Base-by-base conservation (phyloP, 1,140 invertebrate species). In the Aphelinus certus region DNA sequence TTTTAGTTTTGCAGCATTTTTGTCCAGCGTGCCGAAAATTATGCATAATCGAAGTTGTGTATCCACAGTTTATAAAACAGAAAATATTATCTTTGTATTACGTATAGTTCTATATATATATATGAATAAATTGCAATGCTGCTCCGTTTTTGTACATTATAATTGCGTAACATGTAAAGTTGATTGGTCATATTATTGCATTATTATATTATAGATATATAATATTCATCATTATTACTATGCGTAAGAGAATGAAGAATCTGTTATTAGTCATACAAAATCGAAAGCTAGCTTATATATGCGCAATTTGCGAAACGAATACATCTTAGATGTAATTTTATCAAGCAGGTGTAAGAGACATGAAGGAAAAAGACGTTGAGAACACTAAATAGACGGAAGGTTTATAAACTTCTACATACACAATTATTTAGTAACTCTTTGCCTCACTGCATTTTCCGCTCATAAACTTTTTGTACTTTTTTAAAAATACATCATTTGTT, bases 131-230 rank as follows among this genome's bases (percentile, higher is more conserved):
- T 26, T 3, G 62, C 47, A 53, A 58, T 43, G 56, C 55, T 61
- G 26, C 76, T 58, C 49, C 75, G 56, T 79, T 82, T 83, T 83
- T 86, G 82, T 86, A 86, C 79, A 84, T 83, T 86, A 77, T 77
- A 78, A 69, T 51, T 26, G 53, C 42, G 75, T 76, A 71, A 81
- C 61, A 69, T 85, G 84, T 86, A 85, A 85, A 86, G 73, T 83
- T 79, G 71, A 81, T 76, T 47, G 77, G 79, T 65, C 75, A 71
- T 80, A 71, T 81, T 77, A 75, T 76, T 77, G 65, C 76, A 79
- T 79, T 79, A 81, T 76, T 82, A 81, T 55, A 75, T 79, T 74
- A 79, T 78, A 79, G 79, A 72, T 79, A 45, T 60, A 76, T 76
- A 71, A 71, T 71, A 49, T 71, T 72, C 51, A 62, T 63, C 7